Evolutionary conservation across 2,113 vertebrate genomes (phyloP), one percentile per base, ranked within the genome.

Genomic region (Mobula hypostoma): DNA sequence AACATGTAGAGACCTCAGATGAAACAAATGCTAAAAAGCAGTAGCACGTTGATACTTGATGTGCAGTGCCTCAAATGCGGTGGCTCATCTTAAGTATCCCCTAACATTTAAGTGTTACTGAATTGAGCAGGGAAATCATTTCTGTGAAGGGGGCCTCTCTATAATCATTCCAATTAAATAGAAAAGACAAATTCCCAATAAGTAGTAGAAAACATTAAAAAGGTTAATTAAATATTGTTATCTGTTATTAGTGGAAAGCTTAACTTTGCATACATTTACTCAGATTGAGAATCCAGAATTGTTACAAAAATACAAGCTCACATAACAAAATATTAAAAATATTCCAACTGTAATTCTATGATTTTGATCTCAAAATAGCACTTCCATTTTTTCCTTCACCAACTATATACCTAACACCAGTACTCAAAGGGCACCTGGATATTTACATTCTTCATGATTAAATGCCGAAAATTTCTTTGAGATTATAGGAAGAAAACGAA

Each of bases 251-350:
- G 58, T n/a, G 85, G 7, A 32, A 68, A 66, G 63, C 15, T 8
- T 68, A 32, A 32, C 29, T 32, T 5, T 32, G 12, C 5, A 32
- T 87, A 56, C 40, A 66, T 15, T 90, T 66, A 90, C 1, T 36
- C 32, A 12, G 3, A 90, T 8, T 66, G 63, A 66, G 63, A 66
- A 11, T 14, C 63, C 63, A 66, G 56, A 48, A 85, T 40, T 56
- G 82, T 85, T 85, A 85, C 82, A 82, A 85, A 85, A 85, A 85
- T 85, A 40, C 48, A 66, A 85, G 79, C 19, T 82, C 40, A 82
- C 79, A 19, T 56, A 56, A 85, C 82, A 85, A 88, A 88, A 90
- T 90, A 66, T 61, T n/a, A 90, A 90, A 90, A 66, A 66, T 90
- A 66, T 17, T 29, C 29, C 29, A 90, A 68, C 32, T 90, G 61